Base-by-base conservation (phyloP, 2,797 vertebrate species). In the Bradypodion ventrale region DNA sequence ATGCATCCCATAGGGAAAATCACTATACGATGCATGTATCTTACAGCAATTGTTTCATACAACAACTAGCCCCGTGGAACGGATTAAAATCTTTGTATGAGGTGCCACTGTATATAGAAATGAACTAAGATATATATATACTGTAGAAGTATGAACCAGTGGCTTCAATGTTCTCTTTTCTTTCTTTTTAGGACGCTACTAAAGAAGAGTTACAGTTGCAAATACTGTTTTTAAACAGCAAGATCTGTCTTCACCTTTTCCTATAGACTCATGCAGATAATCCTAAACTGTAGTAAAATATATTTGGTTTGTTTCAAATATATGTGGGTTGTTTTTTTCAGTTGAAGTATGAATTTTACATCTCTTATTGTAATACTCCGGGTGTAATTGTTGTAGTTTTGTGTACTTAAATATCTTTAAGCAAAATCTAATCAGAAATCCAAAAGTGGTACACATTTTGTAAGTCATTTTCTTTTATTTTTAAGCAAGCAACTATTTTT, bases 341-440 rank as follows among this genome's bases (percentile, higher is more conserved):
- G n/a, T 95, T 94, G 85, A 90, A 83, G 63, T 93, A 92, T 89
- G 89, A 90, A 42, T 95, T 95, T 95, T 94, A 81, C 89, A 92
- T 83, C 89, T 89, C 68, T 92, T 91, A 85, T 92, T 93, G 90
- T 95, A 95, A 92, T 91, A 94, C 78, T 93, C 91, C 94, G 83
- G 92, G 90, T 94, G 90, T 94, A 93, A 94, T 93, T 94, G 84
- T 93, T 94, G 94, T 95, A 94, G 93, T 93, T 95, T 95, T 95
- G 91, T 94, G 92, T 93, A 92, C 92, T 94, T 92, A 90, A 91
- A 93, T 89, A 92, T 91, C 91, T 92, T 89, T 69, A 95, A 84
- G 74, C 79, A 94, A 94, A 88, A 69, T 32, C 63, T 60, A 90
- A 90, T 92, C 94, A 88, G 91, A 90, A 89, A 92, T 83, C 83